Evolutionary conservation across 2,113 vertebrate species (phyloP).

Genomic region (cattle (Bos taurus)): DNA sequence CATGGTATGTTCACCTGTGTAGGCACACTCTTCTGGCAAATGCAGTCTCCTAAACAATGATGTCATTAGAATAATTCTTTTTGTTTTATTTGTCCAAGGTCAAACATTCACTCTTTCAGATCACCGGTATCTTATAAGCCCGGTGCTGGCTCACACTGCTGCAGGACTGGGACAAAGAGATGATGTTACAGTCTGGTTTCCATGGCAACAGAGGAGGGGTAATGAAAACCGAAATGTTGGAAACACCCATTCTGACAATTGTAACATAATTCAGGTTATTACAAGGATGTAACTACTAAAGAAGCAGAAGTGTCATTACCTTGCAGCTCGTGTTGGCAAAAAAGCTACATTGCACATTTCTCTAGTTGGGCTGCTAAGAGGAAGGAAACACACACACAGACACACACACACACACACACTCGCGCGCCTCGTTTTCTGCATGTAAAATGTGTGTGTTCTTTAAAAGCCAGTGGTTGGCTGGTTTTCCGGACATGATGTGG

Average conservation of each 20-base stretch:
- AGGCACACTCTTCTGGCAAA: background rate
- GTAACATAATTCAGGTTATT: slow-evolving; percentile 61
- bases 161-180: slow-evolving; percentile 86
- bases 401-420: background rate
- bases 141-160: slow-evolving; percentile 75
- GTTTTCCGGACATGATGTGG: slow-evolving; percentile 91
- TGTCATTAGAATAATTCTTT: background rate
- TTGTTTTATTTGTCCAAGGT: background rate
- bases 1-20: background rate
- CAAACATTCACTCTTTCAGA: slow-evolving; percentile 39
- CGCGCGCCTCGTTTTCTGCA: slow-evolving; percentile 70
- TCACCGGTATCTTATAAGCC: slow-evolving; percentile 64
- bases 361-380: slow-evolving; percentile 72
- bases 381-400: slow-evolving; percentile 67
- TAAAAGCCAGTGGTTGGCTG: slow-evolving; percentile 89
- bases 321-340: slow-evolving; percentile 54
- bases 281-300: slow-evolving; percentile 54
- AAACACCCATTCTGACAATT: slow-evolving; percentile 77
- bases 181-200: slow-evolving; percentile 94
- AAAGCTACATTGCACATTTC: slow-evolving; percentile 47
- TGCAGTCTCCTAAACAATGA: background rate
- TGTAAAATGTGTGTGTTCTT: slow-evolving; percentile 85
- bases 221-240: slow-evolving; percentile 81
- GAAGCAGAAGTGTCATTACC: slow-evolving; percentile 62
- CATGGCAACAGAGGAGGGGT: slow-evolving; percentile 93